Base-by-base conservation (phyloP, 2,113 vertebrate genomes). In the Jaculus jaculus region DNA sequence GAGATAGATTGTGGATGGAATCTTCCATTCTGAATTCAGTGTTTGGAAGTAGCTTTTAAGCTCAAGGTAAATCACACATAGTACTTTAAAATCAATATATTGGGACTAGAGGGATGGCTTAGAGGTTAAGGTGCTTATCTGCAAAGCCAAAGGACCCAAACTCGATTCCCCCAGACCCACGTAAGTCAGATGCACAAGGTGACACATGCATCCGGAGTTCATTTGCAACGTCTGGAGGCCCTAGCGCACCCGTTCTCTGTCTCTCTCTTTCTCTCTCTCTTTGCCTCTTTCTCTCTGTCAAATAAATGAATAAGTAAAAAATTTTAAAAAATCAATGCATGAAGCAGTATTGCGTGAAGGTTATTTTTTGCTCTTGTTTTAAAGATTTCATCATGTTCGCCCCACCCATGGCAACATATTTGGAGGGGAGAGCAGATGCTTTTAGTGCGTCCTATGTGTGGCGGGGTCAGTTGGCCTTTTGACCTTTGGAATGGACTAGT, bases 1-100 rank as follows among this genome's bases (percentile, higher is more conserved):
- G 78, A 93, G 32, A 72, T 68, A 23, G 72, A 73, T 21, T 92
- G 42, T 90, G 69, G 28, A 87, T 93, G 78, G 71, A 94, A 84
- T 68, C 78, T 93, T 91, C 84, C 73, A 82, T 84, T 91, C 69
- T 72, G 63, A 47, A 87, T 94, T 92, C 81, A 37, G 78, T 87
- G 91, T 91, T 65, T 66, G 82, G n/a, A 92, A 54, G 69, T 82
- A 95, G 74, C 39, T 88, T 16, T 61, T 69, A 71, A 89, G 17
- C 63, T 92, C 21, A 79, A 80, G 71, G 39, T 15, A 65, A 81
- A 92, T 81, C 34, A n/a, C 21, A 24, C 24, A 60, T 15, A 74
- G 26, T n/a, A 65, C 65, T 84, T 92, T 54, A 65, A 63, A 85
- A 58, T 26, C 71, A 34, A 58, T 28, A 34, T 8, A 47, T 47